Base-by-base conservation (phyloP, 2,797 vertebrate species). In the Ambastaia sidthimunki region DNA sequence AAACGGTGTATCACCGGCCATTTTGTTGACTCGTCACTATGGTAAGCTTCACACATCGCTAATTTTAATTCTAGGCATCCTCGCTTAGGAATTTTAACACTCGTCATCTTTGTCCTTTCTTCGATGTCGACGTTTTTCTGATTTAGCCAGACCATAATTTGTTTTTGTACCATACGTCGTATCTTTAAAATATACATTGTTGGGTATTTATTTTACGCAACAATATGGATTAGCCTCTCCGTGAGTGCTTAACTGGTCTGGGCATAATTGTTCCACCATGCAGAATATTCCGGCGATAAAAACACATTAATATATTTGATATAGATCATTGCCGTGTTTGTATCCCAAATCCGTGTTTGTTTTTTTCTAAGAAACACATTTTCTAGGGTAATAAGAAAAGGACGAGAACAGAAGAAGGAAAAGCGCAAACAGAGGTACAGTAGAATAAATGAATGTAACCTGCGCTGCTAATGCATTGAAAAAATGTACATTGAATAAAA, bases 41-140 rank as follows among this genome's bases (percentile, higher is more conserved):
- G 47, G 68, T 57, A 47, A 78, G 59, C 68, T 78, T 78, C 76
- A 78, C 76, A 71, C 28, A n/a, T 28, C 31, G 19, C 47, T 54
- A 44, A 47, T 54, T 78, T 78, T 78, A 71, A 78, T 78, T 78
- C 68, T 71, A 78, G 59, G 68, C 76, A 62, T 57, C 63, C 60
- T 52, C 28, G 15, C 47, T 19, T 50, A 71, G 68, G 57, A 63
- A 78, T 78, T 71, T 34, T 54, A 71, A 47, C 55, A 23, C 19
- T 25, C 76, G 13, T 78, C 68, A 25, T 77, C 65, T 69, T 77
- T 77, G 7, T 18, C 18, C 7, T 54, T 70, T 50, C 37, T 18
- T 0, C 3, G 3, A 25, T 0, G 19, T 78, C 59, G 76, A 71
- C 65, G 75, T 41, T 34, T 78, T 37, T 44, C 5, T 13, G 10